Conservation (phyloP, 2,797 vertebrate species). For the Parambassis ranga region DNA sequence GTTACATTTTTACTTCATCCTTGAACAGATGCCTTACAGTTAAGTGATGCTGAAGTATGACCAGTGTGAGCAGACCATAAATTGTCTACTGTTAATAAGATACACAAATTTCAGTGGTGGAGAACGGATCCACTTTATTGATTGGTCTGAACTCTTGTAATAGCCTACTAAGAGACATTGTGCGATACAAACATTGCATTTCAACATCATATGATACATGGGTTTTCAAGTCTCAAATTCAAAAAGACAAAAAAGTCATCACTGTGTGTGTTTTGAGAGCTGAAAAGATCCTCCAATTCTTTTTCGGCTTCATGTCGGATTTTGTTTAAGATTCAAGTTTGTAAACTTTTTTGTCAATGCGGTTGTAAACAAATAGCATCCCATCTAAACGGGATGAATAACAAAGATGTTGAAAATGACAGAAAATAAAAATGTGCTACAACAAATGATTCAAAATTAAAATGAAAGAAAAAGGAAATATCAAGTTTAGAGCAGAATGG, state of each 20-base stretch:
- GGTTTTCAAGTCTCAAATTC: conserved; percentile 87
- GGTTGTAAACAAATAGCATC: conserved; percentile 85
- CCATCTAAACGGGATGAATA: conserved; percentile 70
- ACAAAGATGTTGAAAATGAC: conserved; percentile 75
- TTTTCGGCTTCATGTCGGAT: conserved; percentile 76
- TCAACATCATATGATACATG: conserved; percentile 82
- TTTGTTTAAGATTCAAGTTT: conserved; percentile 85
- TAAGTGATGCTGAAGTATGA: too few species aligned
- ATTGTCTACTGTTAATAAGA: conserved; percentile 17
- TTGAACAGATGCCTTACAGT: too few species aligned
- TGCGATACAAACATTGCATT: conserved; percentile 85
- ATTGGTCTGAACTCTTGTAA: conserved; percentile 89
- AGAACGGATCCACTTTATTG: conserved; percentile 91
- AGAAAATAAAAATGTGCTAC: conserved; percentile 67
- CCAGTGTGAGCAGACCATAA: too few species aligned
- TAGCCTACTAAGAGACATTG: conserved; percentile 87
- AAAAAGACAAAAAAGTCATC: conserved; percentile 79
- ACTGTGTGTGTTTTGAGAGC: conserved; percentile 73
- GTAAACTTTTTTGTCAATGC: conserved; percentile 80
- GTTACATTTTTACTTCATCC: neutral
- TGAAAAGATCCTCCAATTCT: conserved; percentile 73
- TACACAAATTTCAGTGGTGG: conserved; percentile 65
- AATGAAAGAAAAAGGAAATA: conserved; percentile 50
- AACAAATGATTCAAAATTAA: conserved; percentile 61
- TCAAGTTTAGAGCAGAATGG: conserved; percentile 60